Base-by-base conservation (phyloP, 1,140 invertebrate species). In the Lanistes nyassanus region DNA sequence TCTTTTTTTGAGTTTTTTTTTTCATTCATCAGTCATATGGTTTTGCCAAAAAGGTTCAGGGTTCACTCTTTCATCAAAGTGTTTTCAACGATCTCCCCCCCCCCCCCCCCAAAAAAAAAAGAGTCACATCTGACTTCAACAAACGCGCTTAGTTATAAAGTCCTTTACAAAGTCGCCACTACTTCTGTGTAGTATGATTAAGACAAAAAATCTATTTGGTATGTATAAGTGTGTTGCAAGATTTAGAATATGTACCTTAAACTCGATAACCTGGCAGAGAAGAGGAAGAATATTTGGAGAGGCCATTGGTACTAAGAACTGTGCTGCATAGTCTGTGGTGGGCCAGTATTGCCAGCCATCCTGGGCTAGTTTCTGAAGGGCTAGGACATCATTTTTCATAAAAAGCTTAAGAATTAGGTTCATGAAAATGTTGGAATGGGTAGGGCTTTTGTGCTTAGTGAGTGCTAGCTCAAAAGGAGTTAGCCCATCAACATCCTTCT, bases 321-420 rank as follows among this genome's bases (percentile, higher is more conserved):
- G 16, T 11, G 13, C 7, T 13, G 39, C 55, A 19, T 72, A 60
- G 31, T 62, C 19, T 4, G 36, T 34, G 19, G 29, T 62, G 9
- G 76, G 76, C 76, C 76, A 77, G 42, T 34, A 47, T 53, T 58
- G 56, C 76, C 76, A 77, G 34, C 76, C 76, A 39, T 69, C 72
- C n/a, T 56, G 37, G 16, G 53, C 76, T 51, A 77, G 56, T 37
- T n/a, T 42, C 56, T 74, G 53, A 51, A 77, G 55, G 1, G 51
- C 31, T 39, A 29, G 29, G 21, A 77, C n/a, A 29, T 77, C 71
- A 6, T 51, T 64, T 16, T n/a, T 29, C 21, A 69, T 55, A 1
- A 77, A 21, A 11, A 47, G 56, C 19, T 55, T 42, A 6, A 68
- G 42, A 3, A 77, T 51, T 34, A 67, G 31, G 47, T 77, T 47